Conservation (phyloP, 2,797 vertebrate genomes). For the Aeoliscus strigatus region DNA sequence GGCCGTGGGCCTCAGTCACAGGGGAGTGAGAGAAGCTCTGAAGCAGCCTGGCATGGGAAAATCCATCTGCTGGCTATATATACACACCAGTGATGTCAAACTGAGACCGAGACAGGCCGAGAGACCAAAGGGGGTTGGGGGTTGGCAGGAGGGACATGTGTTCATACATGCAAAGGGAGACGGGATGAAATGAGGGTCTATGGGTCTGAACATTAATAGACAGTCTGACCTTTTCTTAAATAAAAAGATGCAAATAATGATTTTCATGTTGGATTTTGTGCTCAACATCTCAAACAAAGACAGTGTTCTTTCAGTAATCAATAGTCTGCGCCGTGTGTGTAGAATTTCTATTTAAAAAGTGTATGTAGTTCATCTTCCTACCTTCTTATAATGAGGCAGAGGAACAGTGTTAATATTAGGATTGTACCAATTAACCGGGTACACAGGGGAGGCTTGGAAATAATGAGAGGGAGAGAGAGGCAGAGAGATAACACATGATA, state of each 20-base stretch:
- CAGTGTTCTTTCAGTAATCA: neutral
- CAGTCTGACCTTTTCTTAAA: neutral
- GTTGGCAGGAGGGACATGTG: constrained; percentile 19
- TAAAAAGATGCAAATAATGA: neutral
- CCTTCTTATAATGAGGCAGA: constrained; percentile 46
- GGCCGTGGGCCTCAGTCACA: constrained; percentile 21
- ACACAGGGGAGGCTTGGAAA: constrained; percentile 56
- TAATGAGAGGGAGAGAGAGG: constrained; percentile 49
- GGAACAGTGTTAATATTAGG: constrained; percentile 62
- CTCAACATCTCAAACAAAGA: neutral
- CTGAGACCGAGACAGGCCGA: constrained; percentile 19
- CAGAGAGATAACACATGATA: constrained; percentile 41
- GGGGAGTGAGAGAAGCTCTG: constrained; percentile 16
- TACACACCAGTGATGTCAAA: constrained; percentile 77
- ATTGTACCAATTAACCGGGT: constrained; percentile 59
- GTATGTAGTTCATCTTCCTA: constrained; percentile 53
- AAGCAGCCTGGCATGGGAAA: constrained; percentile 66
- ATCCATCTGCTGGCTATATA: constrained; percentile 76
- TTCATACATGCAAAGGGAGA: constrained; percentile 9
- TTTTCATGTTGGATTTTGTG: neutral
- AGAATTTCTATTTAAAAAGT: constrained; percentile 21
- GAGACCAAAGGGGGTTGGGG: neutral
- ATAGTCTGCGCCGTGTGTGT: neutral
- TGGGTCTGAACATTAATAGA: no score
- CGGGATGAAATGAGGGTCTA: neutral